A percentile compares a stretch with the other conserved stretches of the same genome.
Conservation (phyloP, 2,888 invertebrate genomes). For the Pseudococcus jackbeardsleyi region DNA sequence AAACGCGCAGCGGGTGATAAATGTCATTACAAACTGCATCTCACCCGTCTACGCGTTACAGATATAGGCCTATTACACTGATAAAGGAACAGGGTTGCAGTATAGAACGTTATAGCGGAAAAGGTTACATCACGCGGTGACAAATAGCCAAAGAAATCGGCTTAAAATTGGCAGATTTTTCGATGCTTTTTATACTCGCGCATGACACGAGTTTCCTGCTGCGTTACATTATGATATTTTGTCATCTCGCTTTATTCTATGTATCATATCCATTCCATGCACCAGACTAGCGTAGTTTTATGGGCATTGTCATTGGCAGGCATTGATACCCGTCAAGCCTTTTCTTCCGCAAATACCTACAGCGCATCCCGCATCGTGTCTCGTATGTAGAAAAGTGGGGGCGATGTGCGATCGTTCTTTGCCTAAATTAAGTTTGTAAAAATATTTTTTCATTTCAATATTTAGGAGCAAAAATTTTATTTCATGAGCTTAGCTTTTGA, state of each 20-base stretch:
- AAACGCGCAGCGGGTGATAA: slow-evolving; percentile 49
- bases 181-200: neutral
- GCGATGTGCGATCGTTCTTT: no score
- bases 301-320: neutral
- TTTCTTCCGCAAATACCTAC: no score
- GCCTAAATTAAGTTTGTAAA: no score
- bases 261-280: neutral
- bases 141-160: slow-evolving; percentile 50
- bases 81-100: neutral
- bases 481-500: no score
- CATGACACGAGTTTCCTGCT: slow-evolving; percentile 28
- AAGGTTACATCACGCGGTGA: slow-evolving; percentile 47
- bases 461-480: no score
- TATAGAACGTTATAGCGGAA: neutral
- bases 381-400: no score
- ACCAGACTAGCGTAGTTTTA: neutral
- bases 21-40: slow-evolving; percentile 52
- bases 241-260: neutral
- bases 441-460: no score
- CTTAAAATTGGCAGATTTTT: slow-evolving; percentile 35
- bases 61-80: neutral
- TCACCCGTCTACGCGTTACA: neutral
- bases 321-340: no score
- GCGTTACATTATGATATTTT: neutral
- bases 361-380: no score